These are phyloP conservation scores for Manacus vitellinus DNA, from an alignment of 2,113 vertebrate species.

Conservation along the genomic window DNA sequence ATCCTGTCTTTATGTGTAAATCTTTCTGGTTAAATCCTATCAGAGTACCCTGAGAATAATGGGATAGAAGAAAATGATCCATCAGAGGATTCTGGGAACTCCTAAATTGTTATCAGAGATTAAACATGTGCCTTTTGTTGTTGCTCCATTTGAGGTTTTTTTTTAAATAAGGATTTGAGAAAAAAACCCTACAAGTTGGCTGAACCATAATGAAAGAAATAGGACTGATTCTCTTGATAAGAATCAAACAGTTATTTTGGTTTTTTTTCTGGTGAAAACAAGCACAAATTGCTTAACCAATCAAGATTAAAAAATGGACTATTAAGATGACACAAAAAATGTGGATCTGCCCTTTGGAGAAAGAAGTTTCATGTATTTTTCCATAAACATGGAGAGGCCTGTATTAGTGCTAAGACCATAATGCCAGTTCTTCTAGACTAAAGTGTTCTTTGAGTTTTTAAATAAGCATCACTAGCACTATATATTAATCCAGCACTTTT, in stretches of 20 bases:
- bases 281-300: not conserved
- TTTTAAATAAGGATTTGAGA: constrained; percentile 45
- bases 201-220: not conserved
- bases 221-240: not conserved
- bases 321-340: not conserved
- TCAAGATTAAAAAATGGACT: not conserved
- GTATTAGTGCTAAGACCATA: not conserved
- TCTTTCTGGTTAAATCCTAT: constrained; percentile 51
- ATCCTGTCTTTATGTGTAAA: constrained; percentile 51
- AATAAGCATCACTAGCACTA: not conserved
- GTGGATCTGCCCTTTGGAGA: not conserved
- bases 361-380: not conserved
- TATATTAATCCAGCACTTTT: not conserved
- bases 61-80: constrained; percentile 56
- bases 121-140: constrained; percentile 7
- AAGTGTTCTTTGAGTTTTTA: not conserved
- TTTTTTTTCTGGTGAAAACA: not conserved
- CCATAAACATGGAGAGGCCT: not conserved
- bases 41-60: constrained; percentile 53
- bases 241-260: not conserved
- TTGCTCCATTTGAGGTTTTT: constrained; percentile 6
- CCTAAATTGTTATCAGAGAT: constrained; percentile 12
- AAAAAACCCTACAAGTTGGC: not conserved
- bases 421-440: not conserved
- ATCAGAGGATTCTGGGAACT: constrained; percentile 25